These are phyloP conservation scores for Sebastes hubbsi DNA, from an alignment of 2,797 vertebrate species.

Conservation along the genomic window DNA sequence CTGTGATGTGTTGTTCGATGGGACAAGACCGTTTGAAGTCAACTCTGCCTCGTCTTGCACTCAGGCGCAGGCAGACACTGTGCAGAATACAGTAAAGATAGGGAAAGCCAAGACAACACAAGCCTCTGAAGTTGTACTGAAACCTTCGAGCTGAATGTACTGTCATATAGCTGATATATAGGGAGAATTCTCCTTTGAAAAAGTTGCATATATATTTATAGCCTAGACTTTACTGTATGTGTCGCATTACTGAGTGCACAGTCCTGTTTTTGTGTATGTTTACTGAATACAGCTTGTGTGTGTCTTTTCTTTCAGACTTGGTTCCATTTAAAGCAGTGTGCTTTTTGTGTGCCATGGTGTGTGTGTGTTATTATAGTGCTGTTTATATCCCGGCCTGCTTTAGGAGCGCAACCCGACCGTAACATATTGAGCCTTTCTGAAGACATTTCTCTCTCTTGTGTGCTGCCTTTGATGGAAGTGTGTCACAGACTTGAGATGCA, in stretches of 20 bases:
- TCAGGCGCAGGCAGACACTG: constrained; percentile 18
- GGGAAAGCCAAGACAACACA: constrained; percentile 8
- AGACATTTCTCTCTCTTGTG: constrained; percentile 51
- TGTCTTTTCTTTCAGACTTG: neutral
- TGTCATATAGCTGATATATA: neutral
- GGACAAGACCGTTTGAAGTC: constrained; percentile 57
- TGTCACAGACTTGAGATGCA: constrained; percentile 68
- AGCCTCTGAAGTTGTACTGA: constrained; percentile 10
- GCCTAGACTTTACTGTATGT: neutral
- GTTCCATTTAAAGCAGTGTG: neutral
- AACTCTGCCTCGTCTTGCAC: constrained; percentile 24
- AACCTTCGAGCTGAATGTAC: neutral
- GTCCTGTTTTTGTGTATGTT: constrained; percentile 8
- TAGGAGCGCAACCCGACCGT: constrained; percentile 43
- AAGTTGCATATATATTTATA: constrained; percentile 3
- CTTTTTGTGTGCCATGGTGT: neutral
- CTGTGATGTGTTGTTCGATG: constrained; percentile 46
- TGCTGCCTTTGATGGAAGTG: constrained; percentile 72
- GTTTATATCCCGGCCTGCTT: constrained; percentile 40
- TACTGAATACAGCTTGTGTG: constrained; percentile 7
- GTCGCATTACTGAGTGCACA: neutral
- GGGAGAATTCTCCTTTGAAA: neutral
- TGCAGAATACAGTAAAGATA: constrained; percentile 20
- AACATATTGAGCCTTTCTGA: constrained; percentile 65
- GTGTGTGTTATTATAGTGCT: constrained; percentile 10